A percentile compares a stretch with the other conserved stretches of the same genome.
Evolutionary conservation across 2,888 invertebrate genomes (phyloP).

Genomic region (Sarcophaga rosellei): DNA sequence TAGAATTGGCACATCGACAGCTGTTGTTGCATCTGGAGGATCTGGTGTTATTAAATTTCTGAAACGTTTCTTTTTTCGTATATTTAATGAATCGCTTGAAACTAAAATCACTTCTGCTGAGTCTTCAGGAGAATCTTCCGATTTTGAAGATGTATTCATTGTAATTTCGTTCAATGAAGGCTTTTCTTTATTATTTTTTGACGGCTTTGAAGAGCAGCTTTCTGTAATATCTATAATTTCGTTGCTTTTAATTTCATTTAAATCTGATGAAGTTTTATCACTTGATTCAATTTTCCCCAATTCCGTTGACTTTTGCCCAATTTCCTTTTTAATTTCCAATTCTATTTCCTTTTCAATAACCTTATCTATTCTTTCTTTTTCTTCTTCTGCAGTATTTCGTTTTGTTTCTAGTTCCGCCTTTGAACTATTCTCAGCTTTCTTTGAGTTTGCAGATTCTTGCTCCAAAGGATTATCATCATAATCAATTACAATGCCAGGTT

Average conservation of each 20-base stretch:
- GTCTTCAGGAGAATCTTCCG: too few relatives aligned
- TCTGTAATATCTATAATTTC: neutral
- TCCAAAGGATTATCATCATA: constrained; percentile 33
- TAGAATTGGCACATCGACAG: too few relatives aligned
- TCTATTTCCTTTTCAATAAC: neutral
- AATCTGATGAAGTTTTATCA: neutral
- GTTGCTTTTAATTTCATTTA: neutral
- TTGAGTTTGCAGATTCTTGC: neutral
- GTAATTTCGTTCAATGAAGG: neutral
- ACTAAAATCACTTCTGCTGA: neutral
- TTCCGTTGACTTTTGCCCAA: neutral
- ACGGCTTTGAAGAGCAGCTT: neutral
- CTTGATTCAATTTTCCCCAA: neutral
- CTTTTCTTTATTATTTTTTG: neutral
- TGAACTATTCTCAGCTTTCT: neutral
- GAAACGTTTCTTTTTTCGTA: constrained; percentile 55
- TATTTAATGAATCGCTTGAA: constrained; percentile 9
- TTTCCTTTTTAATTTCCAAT: neutral
- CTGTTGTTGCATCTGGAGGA: neutral
- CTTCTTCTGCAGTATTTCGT: neutral
- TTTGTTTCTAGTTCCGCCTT: neutral
- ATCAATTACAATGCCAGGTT: constrained; percentile 47
- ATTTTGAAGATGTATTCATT: neutral
- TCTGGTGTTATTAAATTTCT: constrained; percentile 52
- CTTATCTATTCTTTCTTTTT: neutral